Base-by-base conservation (phyloP, 2,888 invertebrate genomes). In the Ceratothoa steindachneri region DNA sequence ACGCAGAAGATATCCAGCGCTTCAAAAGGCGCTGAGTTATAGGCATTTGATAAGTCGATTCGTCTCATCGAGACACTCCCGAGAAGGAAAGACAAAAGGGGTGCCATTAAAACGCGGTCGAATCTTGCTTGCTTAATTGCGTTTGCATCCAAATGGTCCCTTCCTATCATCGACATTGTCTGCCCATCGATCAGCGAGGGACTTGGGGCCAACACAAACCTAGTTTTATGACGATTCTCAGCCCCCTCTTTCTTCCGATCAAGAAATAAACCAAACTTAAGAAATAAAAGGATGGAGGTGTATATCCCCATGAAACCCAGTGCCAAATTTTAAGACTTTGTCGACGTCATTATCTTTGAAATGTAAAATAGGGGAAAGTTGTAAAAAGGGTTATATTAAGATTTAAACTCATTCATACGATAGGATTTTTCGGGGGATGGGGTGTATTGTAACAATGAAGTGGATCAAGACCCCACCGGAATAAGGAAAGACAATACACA, bases 131-230 rank as follows among this genome's bases (percentile, higher is more conserved):
- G 24, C 67, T 74, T 74, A 74, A 74, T 74, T 74, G 70, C 70
- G 70, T 74, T 74, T 74, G 74, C 74, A 74, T 74, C 70, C 74
- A 70, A 74, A 74, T 74, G 51, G 70, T 65, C 70, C 66, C 70
- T 74, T 74, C 67, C 70, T 70, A 74, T 74, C 74, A 74, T 71
- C 70, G 74, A 67, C 74, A 74, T 74, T 70, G 74, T 74, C 74
- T 74, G n/a, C 70, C 67, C 29, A 74, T 74, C 74, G 74, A 74
- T 74, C 74, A 30, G 22, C 19, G 28, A 31, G 70, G 30, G 67
- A 60, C 5, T n/a, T n/a, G n/a, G n/a, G n/a, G n/a, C n/a, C n/a
- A n/a, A n/a, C n/a, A n/a, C n/a, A n/a, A n/a, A 9, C 41, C 7
- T 15, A 41, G 5, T 15, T 41, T 41, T 41, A 41, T 41, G 41